A percentile compares a stretch with the other conserved stretches of the same genome.
Evolutionary conservation across 2,113 vertebrate genomes (phyloP).

Genomic region (Chitala chitala): DNA sequence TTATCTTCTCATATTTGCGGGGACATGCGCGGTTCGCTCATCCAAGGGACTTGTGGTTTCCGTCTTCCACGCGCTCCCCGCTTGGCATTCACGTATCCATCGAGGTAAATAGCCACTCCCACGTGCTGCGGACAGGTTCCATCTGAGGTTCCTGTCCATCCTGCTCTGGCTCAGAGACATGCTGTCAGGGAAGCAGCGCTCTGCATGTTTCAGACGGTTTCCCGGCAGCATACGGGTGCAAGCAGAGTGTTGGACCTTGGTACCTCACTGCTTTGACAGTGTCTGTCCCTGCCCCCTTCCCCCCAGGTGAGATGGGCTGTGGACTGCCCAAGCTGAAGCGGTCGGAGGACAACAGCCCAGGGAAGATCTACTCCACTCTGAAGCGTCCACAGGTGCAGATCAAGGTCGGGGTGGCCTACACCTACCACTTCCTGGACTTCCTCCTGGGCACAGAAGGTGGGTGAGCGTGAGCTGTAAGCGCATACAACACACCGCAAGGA

Average conservation of each 20-base stretch:
- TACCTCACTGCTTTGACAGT: too few relatives aligned
- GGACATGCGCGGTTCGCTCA: neutral
- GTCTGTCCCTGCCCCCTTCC: constrained; percentile 6
- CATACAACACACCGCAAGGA: constrained; percentile 24
- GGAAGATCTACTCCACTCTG: constrained; percentile 93
- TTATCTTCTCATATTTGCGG: constrained; percentile 37
- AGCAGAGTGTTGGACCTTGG: too few relatives aligned
- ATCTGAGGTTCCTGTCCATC: too few relatives aligned
- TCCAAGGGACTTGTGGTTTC: too few relatives aligned
- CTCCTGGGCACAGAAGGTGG: constrained; percentile 80
- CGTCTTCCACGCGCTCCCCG: too few relatives aligned
- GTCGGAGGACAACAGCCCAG: constrained; percentile 81
- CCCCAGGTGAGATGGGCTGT: constrained; percentile 81
- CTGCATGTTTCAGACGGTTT: too few relatives aligned
- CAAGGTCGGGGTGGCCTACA: constrained; percentile 82
- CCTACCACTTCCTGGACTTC: constrained; percentile 90
- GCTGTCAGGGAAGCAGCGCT: too few relatives aligned
- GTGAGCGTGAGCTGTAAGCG: constrained; percentile 18
- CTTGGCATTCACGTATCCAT: too few relatives aligned
- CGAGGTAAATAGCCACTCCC: too few relatives aligned
- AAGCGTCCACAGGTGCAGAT: constrained; percentile 92
- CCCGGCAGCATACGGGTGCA: too few relatives aligned
- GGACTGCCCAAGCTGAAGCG: constrained; percentile 83
- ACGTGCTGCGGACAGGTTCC: too few relatives aligned
- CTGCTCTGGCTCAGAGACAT: too few relatives aligned